phyloP scores from a whole-genome alignment of 53 echinoderm and acorn worm species.

The Arbacia lixula region DNA sequence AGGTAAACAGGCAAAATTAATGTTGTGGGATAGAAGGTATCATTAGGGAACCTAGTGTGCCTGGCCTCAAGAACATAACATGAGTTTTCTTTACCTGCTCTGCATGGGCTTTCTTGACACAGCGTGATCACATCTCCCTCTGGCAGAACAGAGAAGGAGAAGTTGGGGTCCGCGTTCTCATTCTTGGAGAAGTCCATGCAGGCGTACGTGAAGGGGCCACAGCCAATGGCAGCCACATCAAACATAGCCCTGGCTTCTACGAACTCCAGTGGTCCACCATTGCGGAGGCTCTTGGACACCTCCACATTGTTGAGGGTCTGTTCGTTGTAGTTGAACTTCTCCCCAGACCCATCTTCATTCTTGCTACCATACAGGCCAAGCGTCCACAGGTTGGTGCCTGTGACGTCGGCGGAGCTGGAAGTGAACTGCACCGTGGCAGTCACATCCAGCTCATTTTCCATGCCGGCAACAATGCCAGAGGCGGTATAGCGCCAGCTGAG shows the following conservation, averaged over 20 bases:
- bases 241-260: slow-evolving; percentile 64
- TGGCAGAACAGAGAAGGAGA: slow-evolving; percentile 67
- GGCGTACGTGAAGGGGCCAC: slow-evolving; percentile 74
- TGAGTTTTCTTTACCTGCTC: slow-evolving; percentile 76
- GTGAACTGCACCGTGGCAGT: slow-evolving; percentile 70
- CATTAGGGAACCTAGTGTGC: background rate
- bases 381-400: slow-evolving; percentile 78
- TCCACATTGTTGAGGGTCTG: slow-evolving; percentile 72
- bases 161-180: slow-evolving; percentile 60
- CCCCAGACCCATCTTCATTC: slow-evolving; percentile 78
- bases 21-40: too few relatives aligned
- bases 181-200: slow-evolving; percentile 81
- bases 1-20: too few relatives aligned
- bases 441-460: slow-evolving; percentile 70
- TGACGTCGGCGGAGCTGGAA: slow-evolving; percentile 40
- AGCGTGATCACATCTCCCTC: slow-evolving; percentile 65
- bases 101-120: slow-evolving; percentile 67
- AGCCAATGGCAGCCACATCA: slow-evolving; percentile 85
- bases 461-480: slow-evolving; percentile 69
- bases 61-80: background rate
- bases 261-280: slow-evolving; percentile 61
- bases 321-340: slow-evolving; percentile 78
- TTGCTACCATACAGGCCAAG: slow-evolving; percentile 85
- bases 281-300: slow-evolving; percentile 54
- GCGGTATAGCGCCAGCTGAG: slow-evolving; percentile 62